A percentile compares a stretch with the other conserved stretches of the same genome.
phyloP scores from a whole-genome alignment of 2,113 vertebrate genomes.

The Bos javanicus region DNA sequence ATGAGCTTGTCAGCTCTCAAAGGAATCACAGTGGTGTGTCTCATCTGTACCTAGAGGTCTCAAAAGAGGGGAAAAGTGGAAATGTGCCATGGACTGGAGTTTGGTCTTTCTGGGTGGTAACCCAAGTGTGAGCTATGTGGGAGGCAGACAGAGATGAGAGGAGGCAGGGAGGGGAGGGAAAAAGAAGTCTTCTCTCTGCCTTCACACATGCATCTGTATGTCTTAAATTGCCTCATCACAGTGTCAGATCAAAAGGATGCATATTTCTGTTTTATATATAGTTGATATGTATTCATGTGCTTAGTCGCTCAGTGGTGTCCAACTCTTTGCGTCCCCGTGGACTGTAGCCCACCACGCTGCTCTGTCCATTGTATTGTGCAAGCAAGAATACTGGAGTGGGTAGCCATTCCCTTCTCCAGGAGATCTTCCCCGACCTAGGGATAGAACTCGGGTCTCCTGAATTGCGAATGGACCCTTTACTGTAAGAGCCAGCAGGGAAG shows the following conservation, averaged over 20 bases:
- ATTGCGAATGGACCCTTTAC: too few relatives aligned
- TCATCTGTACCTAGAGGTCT: not conserved
- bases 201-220: fast-evolving
- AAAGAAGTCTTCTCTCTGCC: not conserved
- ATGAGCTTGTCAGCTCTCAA: not conserved
- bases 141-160: not conserved
- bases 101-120: not conserved
- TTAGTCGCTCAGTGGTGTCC: not conserved
- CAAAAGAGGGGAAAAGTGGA: not conserved
- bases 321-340: not conserved
- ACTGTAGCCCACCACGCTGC: not conserved
- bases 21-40: not conserved
- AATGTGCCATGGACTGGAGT: not conserved
- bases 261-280: not conserved
- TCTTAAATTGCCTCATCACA: not conserved
- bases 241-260: not conserved
- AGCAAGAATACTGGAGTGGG: not conserved
- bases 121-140: not conserved
- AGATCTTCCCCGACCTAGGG: not conserved
- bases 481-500: not conserved
- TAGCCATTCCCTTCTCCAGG: not conserved
- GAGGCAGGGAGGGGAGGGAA: not conserved
- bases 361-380: not conserved
- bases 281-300: not conserved
- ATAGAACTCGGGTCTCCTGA: not conserved